Conservation (phyloP, 2,113 vertebrate species). For the Ameiurus melas region DNA sequence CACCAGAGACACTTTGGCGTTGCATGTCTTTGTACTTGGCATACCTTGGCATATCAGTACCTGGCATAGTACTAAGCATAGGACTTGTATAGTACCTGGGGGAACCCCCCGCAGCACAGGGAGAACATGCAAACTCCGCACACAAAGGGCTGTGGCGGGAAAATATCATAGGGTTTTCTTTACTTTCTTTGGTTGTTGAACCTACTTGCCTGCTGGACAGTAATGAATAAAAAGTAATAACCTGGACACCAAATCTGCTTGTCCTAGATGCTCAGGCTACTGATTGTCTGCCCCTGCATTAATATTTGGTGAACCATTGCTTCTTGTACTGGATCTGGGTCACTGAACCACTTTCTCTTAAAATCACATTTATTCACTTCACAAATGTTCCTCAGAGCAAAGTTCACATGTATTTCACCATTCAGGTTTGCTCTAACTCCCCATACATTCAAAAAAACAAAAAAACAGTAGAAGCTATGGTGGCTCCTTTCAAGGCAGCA, state of each 20-base stretch:
- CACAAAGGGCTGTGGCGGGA: too few relatives aligned
- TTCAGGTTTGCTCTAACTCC: conserved; percentile 2
- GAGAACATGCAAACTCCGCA: too few relatives aligned
- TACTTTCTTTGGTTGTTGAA: not conserved
- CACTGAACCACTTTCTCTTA: not conserved
- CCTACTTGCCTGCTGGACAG: not conserved
- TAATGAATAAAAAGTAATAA: not conserved
- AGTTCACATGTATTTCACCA: not conserved
- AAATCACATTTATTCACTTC: not conserved
- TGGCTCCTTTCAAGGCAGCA: conserved; percentile 17
- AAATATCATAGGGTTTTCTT: not conserved
- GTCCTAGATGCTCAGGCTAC: not conserved
- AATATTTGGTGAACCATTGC: not conserved
- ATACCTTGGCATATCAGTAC: too few relatives aligned
- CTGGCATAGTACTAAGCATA: too few relatives aligned
- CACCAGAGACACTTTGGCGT: too few relatives aligned
- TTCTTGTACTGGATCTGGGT: not conserved
- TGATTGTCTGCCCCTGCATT: not conserved
- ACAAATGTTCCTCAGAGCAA: not conserved
- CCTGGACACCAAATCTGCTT: not conserved
- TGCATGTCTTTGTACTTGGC: too few relatives aligned
- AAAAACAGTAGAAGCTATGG: not conserved
- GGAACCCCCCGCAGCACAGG: too few relatives aligned
- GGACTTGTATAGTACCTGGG: too few relatives aligned
- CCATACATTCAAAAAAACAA: not conserved